Evolutionary conservation across 2,797 vertebrate species (phyloP).

Genomic region (Amniataba percoides): DNA sequence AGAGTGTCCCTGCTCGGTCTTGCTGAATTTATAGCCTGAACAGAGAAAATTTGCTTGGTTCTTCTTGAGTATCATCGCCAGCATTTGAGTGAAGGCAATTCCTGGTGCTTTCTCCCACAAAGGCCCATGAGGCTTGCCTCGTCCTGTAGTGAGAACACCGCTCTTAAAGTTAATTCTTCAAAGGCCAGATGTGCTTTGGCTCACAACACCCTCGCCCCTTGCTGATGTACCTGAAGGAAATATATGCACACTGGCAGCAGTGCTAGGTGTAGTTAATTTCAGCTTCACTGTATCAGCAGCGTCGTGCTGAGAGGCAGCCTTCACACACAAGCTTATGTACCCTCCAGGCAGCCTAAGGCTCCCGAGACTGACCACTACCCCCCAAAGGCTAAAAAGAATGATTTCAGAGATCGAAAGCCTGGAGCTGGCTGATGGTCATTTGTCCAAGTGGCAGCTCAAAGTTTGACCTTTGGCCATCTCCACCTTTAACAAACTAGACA

Average conservation of each 20-base stretch:
- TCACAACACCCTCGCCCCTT: conserved; percentile 22
- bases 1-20: conserved; percentile 11
- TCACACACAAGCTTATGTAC: conserved; percentile 5
- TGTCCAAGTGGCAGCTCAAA: conserved; percentile 13
- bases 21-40: neutral
- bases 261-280: conserved; percentile 31
- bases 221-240: conserved; percentile 37
- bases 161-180: conserved; percentile 15
- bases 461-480: conserved; percentile 16
- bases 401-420: conserved; percentile 15
- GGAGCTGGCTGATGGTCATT: conserved; percentile 6
- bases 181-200: conserved; percentile 20
- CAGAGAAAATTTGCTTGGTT: neutral
- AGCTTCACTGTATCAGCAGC: conserved; percentile 17
- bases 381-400: conserved; percentile 29
- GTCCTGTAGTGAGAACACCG: neutral
- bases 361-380: conserved; percentile 19
- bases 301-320: conserved; percentile 15
- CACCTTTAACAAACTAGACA: conserved; percentile 5
- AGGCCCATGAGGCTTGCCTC: neutral
- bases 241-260: conserved; percentile 36
- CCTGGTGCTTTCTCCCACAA: conserved; percentile 2
- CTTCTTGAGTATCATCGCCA: conserved; percentile 16
- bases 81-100: conserved; percentile 13
- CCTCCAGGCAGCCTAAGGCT: conserved; percentile 29